Evolutionary conservation across 2,113 vertebrate genomes (phyloP), one percentile per base, ranked within the genome.

Genomic region (Anguilla japonica): DNA sequence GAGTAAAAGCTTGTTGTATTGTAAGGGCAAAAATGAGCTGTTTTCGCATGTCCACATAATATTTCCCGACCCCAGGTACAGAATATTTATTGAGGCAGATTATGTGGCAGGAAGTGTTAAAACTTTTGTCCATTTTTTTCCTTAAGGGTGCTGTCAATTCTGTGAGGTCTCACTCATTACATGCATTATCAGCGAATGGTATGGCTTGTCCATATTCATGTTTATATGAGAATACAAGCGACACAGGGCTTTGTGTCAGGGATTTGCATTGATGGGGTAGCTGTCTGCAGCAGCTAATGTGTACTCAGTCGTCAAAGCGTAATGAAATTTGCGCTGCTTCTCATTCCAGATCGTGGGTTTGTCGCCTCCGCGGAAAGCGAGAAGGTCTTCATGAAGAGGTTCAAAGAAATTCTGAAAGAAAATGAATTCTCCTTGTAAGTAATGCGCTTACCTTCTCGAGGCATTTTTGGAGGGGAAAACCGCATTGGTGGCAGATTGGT

Each of bases 381-480:
- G 94, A 96, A 95, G 85, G 92, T 96, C 89, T 98, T 98, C 95
- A 95, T 98, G 95, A 98, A 96, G 94, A 96, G 96, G 90, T 93
- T 99, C 87, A 97, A 97, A 93, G 97, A 99, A 93, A 97, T 98
- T 89, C 96, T 99, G 91, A 97, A 95, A 92, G 97, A 98, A 92
- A 97, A 97, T 90, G 93, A 98, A 87, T 98, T 98, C 92, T 96
- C 97, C 88, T 91, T 98, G 98, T 99, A 95, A 98, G 98, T 96
- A 83, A 56, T 1, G 11, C 8, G 16, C 40, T 80, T n/a, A 13
- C n/a, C 13, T 79, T 41, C 41, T 78, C 78, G n/a, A 78, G 40
- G 22, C n/a, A 20, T 67, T 11, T 22, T 41, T 56, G 50, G 22
- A 67, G 20, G 60, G 5, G 43, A 53, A 39, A 78, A 79, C 67